Percentiles rank a stretch among this genome's conserved stretches.
Conservation (phyloP, 1,140 invertebrate species). For the Euglossa dilemma region DNA sequence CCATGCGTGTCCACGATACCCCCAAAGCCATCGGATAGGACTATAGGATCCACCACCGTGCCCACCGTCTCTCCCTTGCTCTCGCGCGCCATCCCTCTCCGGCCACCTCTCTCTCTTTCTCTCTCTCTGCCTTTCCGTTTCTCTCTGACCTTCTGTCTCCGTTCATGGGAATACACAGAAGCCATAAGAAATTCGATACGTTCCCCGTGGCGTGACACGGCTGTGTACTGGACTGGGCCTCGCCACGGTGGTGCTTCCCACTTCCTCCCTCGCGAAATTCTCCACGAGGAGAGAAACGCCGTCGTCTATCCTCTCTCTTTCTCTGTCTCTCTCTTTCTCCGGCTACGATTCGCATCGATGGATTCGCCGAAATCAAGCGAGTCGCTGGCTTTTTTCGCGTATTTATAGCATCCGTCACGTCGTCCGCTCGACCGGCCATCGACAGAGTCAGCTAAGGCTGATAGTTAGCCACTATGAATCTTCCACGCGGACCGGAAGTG, state of each 20-base stretch:
- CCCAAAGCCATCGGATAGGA: constrained; percentile 58
- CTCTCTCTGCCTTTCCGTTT: not conserved
- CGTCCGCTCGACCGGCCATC: not conserved
- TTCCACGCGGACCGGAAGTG: not conserved
- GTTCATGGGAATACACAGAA: constrained; percentile 81
- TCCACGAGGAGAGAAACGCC: constrained; percentile 22
- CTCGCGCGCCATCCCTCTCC: not conserved
- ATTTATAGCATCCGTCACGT: constrained; percentile 18
- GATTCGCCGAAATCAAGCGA: constrained; percentile 25
- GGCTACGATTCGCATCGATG: constrained; percentile 57
- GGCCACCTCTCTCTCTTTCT: not conserved
- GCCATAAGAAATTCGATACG: constrained; percentile 82
- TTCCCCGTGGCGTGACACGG: constrained; percentile 76
- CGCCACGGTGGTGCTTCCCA: constrained; percentile 81
- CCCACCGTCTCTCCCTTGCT: not conserved
- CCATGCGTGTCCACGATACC: constrained; percentile 56
- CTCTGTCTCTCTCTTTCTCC: too few relatives aligned
- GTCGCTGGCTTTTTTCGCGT: not conserved
- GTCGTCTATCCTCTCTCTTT: constrained; percentile 35
- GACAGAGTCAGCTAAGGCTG: not conserved
- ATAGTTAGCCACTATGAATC: not conserved
- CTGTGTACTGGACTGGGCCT: constrained; percentile 57
- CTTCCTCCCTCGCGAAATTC: constrained; percentile 77
- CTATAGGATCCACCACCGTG: constrained; percentile 40
- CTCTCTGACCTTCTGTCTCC: constrained; percentile 60